Evolutionary conservation across 2,888 invertebrate species (phyloP).

Genomic region (Heterodera filipjevi): DNA sequence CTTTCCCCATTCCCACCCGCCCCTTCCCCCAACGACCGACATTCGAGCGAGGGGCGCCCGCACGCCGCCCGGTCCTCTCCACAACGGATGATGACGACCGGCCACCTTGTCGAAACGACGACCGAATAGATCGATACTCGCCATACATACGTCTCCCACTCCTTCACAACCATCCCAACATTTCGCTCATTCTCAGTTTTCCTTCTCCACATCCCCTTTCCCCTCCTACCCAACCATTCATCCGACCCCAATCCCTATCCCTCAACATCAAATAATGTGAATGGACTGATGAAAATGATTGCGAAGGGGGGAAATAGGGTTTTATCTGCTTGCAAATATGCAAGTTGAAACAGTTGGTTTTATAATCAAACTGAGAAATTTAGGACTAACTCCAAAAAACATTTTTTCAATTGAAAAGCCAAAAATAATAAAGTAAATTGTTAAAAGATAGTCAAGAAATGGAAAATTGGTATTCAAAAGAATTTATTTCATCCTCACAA

Average conservation of each 20-base stretch:
- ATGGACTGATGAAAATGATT: not conserved
- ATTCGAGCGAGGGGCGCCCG: constrained; percentile 15
- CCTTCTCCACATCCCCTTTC: not conserved
- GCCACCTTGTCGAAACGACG: constrained; percentile 14
- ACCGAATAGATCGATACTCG: constrained; percentile 19
- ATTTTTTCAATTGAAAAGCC: too few species aligned
- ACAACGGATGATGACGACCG: not conserved
- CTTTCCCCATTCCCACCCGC: not conserved
- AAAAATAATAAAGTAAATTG: not conserved
- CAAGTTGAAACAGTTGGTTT: too few species aligned
- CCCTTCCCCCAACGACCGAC: not conserved
- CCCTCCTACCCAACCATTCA: not conserved
- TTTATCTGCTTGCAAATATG: not conserved
- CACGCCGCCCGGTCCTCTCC: constrained; percentile 14
- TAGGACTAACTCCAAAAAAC: too few species aligned
- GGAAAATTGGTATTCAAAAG: constrained; percentile 35
- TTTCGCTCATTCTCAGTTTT: constrained; percentile 5
- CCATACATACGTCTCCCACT: not conserved
- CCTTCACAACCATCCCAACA: not conserved
- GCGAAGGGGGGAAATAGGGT: not conserved
- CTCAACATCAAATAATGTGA: not conserved
- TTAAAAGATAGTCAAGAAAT: constrained; percentile 20
- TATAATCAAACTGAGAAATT: too few species aligned
- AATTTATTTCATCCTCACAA: constrained; percentile 34
- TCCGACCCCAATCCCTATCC: constrained; percentile 5